phyloP scores from a whole-genome alignment of 2,113 vertebrate species.

The Siniperca knerii region DNA sequence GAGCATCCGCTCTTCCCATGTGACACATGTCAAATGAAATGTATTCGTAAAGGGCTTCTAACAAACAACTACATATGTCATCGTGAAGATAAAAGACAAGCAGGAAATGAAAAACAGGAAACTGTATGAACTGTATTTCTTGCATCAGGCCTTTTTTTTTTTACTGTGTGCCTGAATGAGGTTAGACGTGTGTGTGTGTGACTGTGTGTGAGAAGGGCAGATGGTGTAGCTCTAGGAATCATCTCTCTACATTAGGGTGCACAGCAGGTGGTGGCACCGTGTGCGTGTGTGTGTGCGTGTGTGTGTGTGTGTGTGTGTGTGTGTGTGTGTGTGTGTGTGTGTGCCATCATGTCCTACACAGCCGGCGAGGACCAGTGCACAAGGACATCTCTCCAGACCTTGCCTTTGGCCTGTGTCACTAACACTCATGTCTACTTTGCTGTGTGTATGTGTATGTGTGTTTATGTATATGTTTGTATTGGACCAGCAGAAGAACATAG shows the following conservation, averaged over 20 bases:
- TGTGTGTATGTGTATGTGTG: slow-evolving; percentile 8
- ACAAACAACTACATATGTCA: background rate
- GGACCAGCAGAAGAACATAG: slow-evolving; percentile 2
- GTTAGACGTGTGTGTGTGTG: slow-evolving; percentile 33
- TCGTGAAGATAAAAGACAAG: background rate
- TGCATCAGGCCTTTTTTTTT: background rate
- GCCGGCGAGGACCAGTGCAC: slow-evolving; percentile 45
- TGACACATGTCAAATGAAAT: slow-evolving; percentile 25
- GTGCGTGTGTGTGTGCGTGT: slow-evolving; percentile 28
- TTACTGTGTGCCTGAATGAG: background rate
- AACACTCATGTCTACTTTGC: slow-evolving; percentile 57
- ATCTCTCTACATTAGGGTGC: slow-evolving; percentile 66
- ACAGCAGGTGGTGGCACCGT: slow-evolving; percentile 68
- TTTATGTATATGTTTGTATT: background rate
- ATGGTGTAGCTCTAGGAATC: slow-evolving; percentile 76
- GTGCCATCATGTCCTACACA: slow-evolving; percentile 44
- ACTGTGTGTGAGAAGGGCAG: slow-evolving; percentile 62
- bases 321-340: slow-evolving; percentile 20
- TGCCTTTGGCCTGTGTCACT: slow-evolving; percentile 77
- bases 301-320: slow-evolving; percentile 31
- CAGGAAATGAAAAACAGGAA: background rate
- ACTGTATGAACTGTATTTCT: background rate
- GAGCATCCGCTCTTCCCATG: background rate
- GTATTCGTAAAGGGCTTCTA: slow-evolving; percentile 13
- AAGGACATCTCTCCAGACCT: slow-evolving; percentile 77